phyloP scores from a whole-genome alignment of 2,888 invertebrate genomes.

The Tachystola acroxantha region DNA sequence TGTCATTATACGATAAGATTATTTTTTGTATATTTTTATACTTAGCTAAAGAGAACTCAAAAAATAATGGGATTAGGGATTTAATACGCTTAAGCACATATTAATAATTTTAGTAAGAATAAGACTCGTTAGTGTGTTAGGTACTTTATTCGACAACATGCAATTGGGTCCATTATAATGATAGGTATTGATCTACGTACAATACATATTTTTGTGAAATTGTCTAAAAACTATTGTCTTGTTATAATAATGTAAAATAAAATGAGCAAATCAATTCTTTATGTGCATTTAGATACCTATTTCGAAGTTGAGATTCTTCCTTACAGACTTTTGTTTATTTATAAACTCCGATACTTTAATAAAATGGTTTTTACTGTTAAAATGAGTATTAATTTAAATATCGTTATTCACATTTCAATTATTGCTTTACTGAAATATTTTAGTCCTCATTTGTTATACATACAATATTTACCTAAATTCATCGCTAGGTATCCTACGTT shows the following conservation, averaged over 20 bases:
- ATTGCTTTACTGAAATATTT: constrained; percentile 40
- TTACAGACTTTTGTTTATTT: constrained; percentile 15
- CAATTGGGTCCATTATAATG: constrained; percentile 29
- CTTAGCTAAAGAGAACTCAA: neutral
- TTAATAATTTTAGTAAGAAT: constrained; percentile 4
- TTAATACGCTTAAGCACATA: neutral
- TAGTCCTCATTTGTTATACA: neutral
- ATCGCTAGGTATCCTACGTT: constrained; percentile 2
- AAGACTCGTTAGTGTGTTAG: constrained; percentile 8
- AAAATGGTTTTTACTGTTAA: constrained; percentile 31
- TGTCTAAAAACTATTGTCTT: constrained; percentile 17
- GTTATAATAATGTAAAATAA: constrained; percentile 17
- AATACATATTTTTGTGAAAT: constrained; percentile 18
- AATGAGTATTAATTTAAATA: constrained; percentile 40
- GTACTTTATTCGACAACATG: constrained; percentile 50
- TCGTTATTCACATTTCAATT: constrained; percentile 33
- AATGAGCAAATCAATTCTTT: constrained; percentile 39
- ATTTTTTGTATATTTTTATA: constrained; percentile 1
- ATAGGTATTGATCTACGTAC: constrained; percentile 20
- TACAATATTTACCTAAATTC: constrained; percentile 7
- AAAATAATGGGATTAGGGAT: neutral
- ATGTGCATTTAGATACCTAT: constrained; percentile 37
- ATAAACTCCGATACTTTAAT: constrained; percentile 14
- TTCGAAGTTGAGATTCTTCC: constrained; percentile 8
- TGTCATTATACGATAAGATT: too few relatives aligned